Conservation (phyloP, 2,113 vertebrate genomes). For the Melanotaenia duboulayi region DNA sequence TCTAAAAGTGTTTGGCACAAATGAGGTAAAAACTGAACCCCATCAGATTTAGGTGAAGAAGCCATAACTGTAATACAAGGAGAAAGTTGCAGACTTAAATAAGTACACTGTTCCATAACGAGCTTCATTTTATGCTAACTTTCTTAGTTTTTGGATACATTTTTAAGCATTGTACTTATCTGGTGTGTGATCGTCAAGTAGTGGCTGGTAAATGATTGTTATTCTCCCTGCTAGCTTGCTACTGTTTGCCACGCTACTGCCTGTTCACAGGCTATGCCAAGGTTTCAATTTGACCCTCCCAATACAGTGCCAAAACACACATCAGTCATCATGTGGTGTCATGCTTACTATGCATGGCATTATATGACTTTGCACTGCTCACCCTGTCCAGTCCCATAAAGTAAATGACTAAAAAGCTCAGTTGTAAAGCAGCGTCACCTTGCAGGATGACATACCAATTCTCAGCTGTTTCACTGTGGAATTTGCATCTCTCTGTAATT, state of each 20-base stretch:
- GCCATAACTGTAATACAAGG: too few species aligned
- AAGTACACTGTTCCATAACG: not conserved
- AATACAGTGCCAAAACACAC: constrained; percentile 51
- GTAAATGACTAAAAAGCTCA: constrained; percentile 27
- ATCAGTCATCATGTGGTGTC: constrained; percentile 51
- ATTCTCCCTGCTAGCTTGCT: constrained; percentile 17
- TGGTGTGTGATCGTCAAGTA: not conserved
- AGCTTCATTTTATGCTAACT: not conserved
- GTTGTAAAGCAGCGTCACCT: not conserved
- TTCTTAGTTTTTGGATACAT: not conserved
- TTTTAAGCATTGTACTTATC: not conserved
- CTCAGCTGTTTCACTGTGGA: not conserved
- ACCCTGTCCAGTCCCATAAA: constrained; percentile 12
- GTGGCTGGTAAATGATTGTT: not conserved
- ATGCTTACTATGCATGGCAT: constrained; percentile 47
- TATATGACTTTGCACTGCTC: constrained; percentile 41
- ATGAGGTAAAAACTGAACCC: too few species aligned
- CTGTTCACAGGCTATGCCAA: constrained; percentile 47
- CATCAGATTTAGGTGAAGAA: too few species aligned
- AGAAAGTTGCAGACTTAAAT: too few species aligned
- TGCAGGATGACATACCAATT: not conserved
- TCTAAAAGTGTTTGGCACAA: too few species aligned
- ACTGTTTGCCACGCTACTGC: constrained; percentile 38
- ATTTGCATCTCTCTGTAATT: not conserved
- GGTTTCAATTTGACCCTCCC: constrained; percentile 55